A percentile compares a stretch with the other conserved stretches of the same genome.
Conservation (phyloP, 2,888 invertebrate genomes). For the Sarcophaga variegata region DNA sequence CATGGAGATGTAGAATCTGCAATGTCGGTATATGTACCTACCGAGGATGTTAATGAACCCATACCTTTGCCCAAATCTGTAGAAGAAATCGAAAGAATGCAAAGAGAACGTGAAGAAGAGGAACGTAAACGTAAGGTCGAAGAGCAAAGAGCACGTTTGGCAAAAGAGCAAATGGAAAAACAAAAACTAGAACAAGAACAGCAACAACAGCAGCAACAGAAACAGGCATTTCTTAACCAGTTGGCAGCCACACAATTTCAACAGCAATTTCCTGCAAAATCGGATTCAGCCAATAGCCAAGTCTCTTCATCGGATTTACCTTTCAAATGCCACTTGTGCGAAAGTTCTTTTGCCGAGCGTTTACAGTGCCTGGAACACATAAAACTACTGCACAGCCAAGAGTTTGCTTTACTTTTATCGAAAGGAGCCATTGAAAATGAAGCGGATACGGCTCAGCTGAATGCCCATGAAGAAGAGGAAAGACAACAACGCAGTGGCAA, state of each 20-base stretch:
- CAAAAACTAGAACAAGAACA: constrained; percentile 72
- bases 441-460: constrained; percentile 72
- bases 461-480: constrained; percentile 83
- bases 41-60: constrained; percentile 81
- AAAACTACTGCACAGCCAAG: constrained; percentile 87
- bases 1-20: constrained; percentile 86
- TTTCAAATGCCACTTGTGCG: constrained; percentile 96
- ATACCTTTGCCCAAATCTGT: constrained; percentile 80
- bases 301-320: constrained; percentile 86
- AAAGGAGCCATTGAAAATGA: constrained; percentile 89
- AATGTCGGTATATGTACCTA: constrained; percentile 82
- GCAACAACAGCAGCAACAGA: constrained; percentile 72
- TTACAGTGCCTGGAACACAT: constrained; percentile 92
- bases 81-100: constrained; percentile 80
- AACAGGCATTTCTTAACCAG: constrained; percentile 76
- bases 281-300: constrained; percentile 34
- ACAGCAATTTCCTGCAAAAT: constrained; percentile 76
- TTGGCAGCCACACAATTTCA: constrained; percentile 83
- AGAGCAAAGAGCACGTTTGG: constrained; percentile 72
- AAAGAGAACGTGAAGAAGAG: constrained; percentile 74
- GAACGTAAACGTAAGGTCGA: constrained; percentile 75
- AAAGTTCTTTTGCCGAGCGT: constrained; percentile 91
- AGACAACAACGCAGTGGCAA: constrained; percentile 83
- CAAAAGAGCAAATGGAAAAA: constrained; percentile 74
- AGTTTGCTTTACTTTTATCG: constrained; percentile 91